Evolutionary conservation across 2,113 vertebrate genomes (phyloP).

Genomic region (Microtus montanus): DNA sequence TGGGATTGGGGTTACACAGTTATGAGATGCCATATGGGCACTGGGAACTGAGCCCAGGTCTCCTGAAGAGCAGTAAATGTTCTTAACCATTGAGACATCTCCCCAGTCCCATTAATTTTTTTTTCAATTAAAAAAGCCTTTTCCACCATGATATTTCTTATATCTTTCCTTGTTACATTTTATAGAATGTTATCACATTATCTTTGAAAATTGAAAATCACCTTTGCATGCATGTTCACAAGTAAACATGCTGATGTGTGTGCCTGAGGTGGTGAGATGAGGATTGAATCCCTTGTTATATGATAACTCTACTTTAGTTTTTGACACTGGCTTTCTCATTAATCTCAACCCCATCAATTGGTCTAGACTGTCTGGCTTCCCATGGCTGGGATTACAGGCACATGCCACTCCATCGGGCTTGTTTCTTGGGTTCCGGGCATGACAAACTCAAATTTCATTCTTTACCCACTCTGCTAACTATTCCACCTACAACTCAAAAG

Average conservation of each 20-base stretch:
- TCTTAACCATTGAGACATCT: not conserved
- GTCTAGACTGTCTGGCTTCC: not conserved
- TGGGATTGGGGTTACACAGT: not conserved
- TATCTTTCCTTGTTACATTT: not conserved
- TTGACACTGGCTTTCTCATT: not conserved
- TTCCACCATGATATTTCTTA: not conserved
- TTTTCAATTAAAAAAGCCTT: not conserved
- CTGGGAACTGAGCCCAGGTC: not conserved
- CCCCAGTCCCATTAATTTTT: not conserved
- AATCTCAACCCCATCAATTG: not conserved
- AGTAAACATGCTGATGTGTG: not conserved
- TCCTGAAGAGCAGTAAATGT: not conserved
- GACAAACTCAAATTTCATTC: not conserved
- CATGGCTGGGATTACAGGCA: not conserved
- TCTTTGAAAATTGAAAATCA: not conserved
- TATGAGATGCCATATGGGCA: rapidly evolving
- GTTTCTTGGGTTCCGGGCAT: not conserved
- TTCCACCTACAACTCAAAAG: not conserved
- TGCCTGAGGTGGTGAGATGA: not conserved
- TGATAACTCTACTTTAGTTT: too few species aligned
- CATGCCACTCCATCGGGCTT: not conserved
- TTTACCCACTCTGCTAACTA: not conserved
- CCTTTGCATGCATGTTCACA: not conserved
- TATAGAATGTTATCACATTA: slow-evolving; percentile 4
- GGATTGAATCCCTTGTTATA: not conserved